These are phyloP conservation scores for Tromatobia lineatoria DNA, from an alignment of 2,888 invertebrate genomes.

Conservation along the genomic window DNA sequence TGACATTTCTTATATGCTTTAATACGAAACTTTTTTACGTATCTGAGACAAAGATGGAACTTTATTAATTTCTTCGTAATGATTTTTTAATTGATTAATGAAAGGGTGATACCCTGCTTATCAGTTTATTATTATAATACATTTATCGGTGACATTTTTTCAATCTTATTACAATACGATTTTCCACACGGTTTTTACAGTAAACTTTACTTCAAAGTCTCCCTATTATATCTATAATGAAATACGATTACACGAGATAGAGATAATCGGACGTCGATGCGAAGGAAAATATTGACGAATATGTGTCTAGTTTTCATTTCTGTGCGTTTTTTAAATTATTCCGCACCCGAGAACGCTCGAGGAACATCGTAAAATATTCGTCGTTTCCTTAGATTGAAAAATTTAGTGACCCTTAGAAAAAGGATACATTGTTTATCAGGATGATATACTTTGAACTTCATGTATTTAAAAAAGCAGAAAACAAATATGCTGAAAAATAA, in stretches of 20 bases:
- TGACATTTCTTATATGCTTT: too few species aligned
- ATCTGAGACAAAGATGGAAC: too few species aligned
- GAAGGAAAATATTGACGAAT: slow-evolving; percentile 59
- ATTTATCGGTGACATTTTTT: background rate
- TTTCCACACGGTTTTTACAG: slow-evolving; percentile 4
- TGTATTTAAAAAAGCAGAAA: too few species aligned
- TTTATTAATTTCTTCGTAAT: too few species aligned
- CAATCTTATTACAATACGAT: slow-evolving; percentile 15
- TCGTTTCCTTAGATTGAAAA: background rate
- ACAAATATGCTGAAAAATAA: too few species aligned
- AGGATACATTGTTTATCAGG: background rate
- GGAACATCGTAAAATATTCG: slow-evolving; percentile 51
- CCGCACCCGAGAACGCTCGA: slow-evolving; percentile 45
- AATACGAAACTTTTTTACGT: too few species aligned
- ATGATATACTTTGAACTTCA: too few species aligned
- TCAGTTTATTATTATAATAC: slow-evolving; percentile 11
- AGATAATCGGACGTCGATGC: slow-evolving; percentile 53
- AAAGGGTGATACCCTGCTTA: too few species aligned
- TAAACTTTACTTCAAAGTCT: background rate
- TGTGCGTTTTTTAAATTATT: slow-evolving; percentile 28
- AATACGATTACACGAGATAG: slow-evolving; percentile 49
- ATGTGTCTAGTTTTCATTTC: slow-evolving; percentile 13
- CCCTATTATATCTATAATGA: slow-evolving; percentile 26
- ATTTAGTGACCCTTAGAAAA: slow-evolving; percentile 14
- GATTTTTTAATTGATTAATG: too few species aligned